Percentiles rank a stretch among this genome's conserved stretches.
Conservation (phyloP, 2,888 invertebrate species). For the Phaedon cochleariae region DNA sequence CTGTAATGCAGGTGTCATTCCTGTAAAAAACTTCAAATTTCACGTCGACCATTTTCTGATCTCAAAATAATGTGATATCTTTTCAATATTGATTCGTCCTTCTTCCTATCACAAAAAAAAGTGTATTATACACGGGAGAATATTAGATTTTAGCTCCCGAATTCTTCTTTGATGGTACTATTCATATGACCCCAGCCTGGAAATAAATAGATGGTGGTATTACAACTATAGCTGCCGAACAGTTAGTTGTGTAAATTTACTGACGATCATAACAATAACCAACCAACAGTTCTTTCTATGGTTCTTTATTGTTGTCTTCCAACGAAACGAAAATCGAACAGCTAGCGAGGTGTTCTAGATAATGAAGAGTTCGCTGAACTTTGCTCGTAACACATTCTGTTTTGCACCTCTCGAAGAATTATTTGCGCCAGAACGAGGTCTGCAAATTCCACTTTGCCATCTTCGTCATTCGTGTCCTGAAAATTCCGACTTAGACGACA, state of each 20-base stretch:
- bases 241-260: conserved; percentile 14
- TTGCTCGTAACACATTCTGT: conserved; percentile 48
- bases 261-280: conserved; percentile 19
- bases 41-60: too few relatives aligned
- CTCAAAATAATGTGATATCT: too few relatives aligned
- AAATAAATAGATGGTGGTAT: too few relatives aligned
- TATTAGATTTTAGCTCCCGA: too few relatives aligned
- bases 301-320: conserved; percentile 21
- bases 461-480: conserved; percentile 19
- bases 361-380: conserved; percentile 48
- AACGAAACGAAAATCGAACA: conserved; percentile 49
- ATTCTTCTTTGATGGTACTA: too few relatives aligned
- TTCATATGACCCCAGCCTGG: too few relatives aligned
- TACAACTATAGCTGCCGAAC: too few relatives aligned
- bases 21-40: too few relatives aligned
- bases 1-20: too few relatives aligned
- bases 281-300: not conserved
- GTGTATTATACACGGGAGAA: too few relatives aligned
- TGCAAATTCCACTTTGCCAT: conserved; percentile 28
- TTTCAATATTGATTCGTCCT: too few relatives aligned
- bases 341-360: conserved; percentile 48
- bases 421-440: conserved; percentile 34
- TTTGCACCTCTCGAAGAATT: conserved; percentile 42
- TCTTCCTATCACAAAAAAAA: too few relatives aligned
- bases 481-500: conserved; percentile 1